These are phyloP conservation scores for Haemorhous mexicanus DNA, from an alignment of 2,113 vertebrate species.

Conservation along the genomic window DNA sequence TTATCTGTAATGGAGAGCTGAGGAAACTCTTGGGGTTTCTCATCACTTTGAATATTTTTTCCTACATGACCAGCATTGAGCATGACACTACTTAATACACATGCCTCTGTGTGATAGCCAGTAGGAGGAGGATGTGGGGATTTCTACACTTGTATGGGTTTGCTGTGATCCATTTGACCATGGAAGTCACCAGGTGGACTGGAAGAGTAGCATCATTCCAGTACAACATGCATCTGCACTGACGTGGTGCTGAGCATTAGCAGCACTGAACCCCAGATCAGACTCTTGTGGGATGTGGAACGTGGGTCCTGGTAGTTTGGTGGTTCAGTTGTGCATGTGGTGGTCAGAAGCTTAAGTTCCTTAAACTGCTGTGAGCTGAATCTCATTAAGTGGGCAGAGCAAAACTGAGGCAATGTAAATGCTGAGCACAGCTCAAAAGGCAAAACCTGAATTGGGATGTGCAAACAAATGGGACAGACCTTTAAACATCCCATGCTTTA, in stretches of 20 bases:
- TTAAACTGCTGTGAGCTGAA: background rate
- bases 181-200: background rate
- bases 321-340: background rate
- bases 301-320: background rate
- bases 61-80: background rate
- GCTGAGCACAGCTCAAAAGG: background rate
- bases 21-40: background rate
- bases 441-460: background rate
- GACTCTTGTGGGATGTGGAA: rapidly evolving
- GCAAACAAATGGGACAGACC: background rate
- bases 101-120: background rate
- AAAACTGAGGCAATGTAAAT: background rate
- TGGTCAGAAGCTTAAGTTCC: background rate
- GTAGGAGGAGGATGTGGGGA: background rate
- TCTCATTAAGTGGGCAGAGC: background rate
- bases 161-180: background rate
- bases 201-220: background rate
- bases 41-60: background rate
- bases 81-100: background rate
- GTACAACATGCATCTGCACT: background rate
- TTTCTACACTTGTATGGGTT: background rate
- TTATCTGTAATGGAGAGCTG: background rate
- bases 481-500: background rate
- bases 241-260: background rate
- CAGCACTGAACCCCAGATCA: background rate